Evolutionary conservation across 2,888 invertebrate species (phyloP).

Genomic region (Drosophila barbarae): DNA sequence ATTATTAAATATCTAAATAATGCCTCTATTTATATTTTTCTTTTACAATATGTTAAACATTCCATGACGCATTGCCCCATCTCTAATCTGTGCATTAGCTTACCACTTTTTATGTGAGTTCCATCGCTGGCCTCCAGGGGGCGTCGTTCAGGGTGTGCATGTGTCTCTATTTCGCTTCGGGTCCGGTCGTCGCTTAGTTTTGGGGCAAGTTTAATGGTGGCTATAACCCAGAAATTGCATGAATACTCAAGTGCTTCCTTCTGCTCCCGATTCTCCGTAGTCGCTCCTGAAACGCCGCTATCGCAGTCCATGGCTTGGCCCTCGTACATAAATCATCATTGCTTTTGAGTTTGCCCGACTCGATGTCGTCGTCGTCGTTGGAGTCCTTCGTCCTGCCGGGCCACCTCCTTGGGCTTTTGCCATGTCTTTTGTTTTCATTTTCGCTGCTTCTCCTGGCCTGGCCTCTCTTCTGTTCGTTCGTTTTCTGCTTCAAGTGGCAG

Average conservation of each 20-base stretch:
- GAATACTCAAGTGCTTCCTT: conserved; percentile 67
- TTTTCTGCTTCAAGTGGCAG: conserved; percentile 60
- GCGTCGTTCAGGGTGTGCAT: conserved; percentile 33
- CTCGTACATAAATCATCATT: conserved; percentile 73
- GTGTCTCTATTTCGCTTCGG: conserved; percentile 14
- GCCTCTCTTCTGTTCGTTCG: conserved; percentile 23
- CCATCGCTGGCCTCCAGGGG: conserved; percentile 9
- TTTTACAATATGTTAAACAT: conserved; percentile 12
- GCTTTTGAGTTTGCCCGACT: conserved; percentile 64
- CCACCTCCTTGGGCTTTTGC: conserved; percentile 42
- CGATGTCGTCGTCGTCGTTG: conserved; percentile 36
- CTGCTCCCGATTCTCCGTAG: conserved; percentile 12
- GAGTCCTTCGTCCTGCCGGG: conserved; percentile 30
- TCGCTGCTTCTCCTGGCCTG: conserved; percentile 6
- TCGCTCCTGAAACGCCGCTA: conserved; percentile 34
- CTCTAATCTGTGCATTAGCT: conserved; percentile 22
- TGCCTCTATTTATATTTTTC: neutral
- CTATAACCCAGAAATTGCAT: conserved; percentile 74
- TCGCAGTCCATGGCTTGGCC: conserved; percentile 47
- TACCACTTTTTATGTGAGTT: conserved; percentile 13
- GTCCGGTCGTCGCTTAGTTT: conserved; percentile 46
- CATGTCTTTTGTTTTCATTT: conserved; percentile 58
- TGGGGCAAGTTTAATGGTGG: conserved; percentile 67
- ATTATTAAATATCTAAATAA: neutral
- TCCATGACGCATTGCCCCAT: conserved; percentile 13